Base-by-base conservation (phyloP, 2,113 vertebrate species). In the Phoxinus phoxinus region DNA sequence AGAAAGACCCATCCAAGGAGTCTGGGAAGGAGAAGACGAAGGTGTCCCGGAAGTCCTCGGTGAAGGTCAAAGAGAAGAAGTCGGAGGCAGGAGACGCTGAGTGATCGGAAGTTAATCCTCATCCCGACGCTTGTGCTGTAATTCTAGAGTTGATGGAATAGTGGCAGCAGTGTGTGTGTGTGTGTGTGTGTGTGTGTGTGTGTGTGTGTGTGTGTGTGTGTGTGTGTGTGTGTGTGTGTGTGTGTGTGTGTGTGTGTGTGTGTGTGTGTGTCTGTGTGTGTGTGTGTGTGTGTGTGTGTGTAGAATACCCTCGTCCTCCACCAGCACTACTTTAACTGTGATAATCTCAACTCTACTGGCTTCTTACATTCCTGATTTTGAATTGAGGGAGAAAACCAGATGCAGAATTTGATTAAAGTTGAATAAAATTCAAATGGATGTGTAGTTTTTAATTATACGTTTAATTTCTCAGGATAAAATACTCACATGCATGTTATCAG, bases 31-130 rank as follows among this genome's bases (percentile, higher is more conserved):
- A 86, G 69, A 77, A 86, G 51, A 92, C 89, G 44, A 94, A 93
- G 58, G 93, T 91, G 35, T 88, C 91, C 83, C 93, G 76, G 86
- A 95, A 93, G 89, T 84, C 92, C 0, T 93, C 93, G 0, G 77
- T 90, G 7, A 94, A 94, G 87, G 92, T 91, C 27, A 94, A 94
- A 86, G 93, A 94, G 89, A 94, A 93, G 90, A 94, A 94, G 89
- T 93, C 92, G 85, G 93, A 94, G 37, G 90, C 90, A 0, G 91
- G 41, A 2, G 93, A 94, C 0, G 63, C 71, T 94, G 89, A 93
- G 2, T 2, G 17, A 41, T 6, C 37, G 6, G 6, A 7, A 7
- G 37, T 51, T 9, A 82, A 73, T 2, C 7, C 65, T 30, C 46
- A 71, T 76, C 59, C 51, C 25, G 9, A 25, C 67, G n/a, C 74